Base-by-base conservation (phyloP, 1,140 invertebrate species). In the Atta texana region DNA sequence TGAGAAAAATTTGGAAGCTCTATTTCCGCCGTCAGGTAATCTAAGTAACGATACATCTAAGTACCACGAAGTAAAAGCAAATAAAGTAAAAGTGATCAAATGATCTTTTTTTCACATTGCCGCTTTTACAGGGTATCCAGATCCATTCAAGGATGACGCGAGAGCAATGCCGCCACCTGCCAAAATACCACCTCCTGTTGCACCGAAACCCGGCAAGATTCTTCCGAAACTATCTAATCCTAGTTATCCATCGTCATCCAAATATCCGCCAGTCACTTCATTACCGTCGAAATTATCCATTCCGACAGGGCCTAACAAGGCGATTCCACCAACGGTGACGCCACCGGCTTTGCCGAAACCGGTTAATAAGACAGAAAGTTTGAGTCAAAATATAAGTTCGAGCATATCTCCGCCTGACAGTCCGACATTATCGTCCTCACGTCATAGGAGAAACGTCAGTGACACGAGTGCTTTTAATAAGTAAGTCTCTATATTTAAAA, bases 391-490 rank as follows among this genome's bases (percentile, higher is more conserved):
- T 87, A 94, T 95, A 64, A 95, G 93, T 87, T 94, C 93, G n/a
- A 94, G 93, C 72, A 92, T 85, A 12, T 94, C 94, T 31, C 94
- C 95, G 2, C 94, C 94, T 6, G 95, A 95, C 16, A 95, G 95
- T 86, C 95, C 95, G 8, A 95, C 93, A 55, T 90, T 90, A 68
- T 94, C 87, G 88, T 93, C 95, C 3, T 96, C 94, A 53, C 95
- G 96, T 10, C 98, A 98, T 94, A 94, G 98, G 57, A 96, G 98
- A 61, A 98, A 98, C 93, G 97, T 98, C 92, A 98, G 97, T 93
- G 98, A 98, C 93, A 98, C 98, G 1, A 98, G 97, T 69, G 97
- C 97, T 89, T 97, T 98, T 92, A 98, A 97, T 92, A 98, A 97
- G 97, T 98, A 96, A 95, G 96, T 18, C 3, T 49, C 4, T 61